Evolutionary conservation across 2,888 invertebrate genomes (phyloP), one percentile per base, ranked within the genome.

Genomic region (Ormia ochracea): DNA sequence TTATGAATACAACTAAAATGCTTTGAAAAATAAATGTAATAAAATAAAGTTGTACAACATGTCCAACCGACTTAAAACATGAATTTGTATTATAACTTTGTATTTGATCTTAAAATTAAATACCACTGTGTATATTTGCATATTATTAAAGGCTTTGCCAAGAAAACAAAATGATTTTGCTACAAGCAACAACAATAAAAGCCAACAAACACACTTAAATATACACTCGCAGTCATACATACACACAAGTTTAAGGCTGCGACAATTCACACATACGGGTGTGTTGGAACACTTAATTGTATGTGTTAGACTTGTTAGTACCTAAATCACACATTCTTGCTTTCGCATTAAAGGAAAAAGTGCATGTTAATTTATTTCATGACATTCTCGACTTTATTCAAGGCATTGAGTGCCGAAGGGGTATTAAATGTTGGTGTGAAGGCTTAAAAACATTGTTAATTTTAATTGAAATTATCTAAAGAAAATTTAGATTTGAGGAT

Each of bases 281-380:
- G 14, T 26, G 23, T 41, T 52, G 12, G 41, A 48, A 45, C 38
- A 31, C 48, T 17, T 43, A 36, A 23, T 21, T 36, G 10, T 14
- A 14, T 4, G 5, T n/a, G 1, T 56, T 48, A 66, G 41, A 66
- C 50, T 59, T 50, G n/a, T 36, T n/a, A 10, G n/a, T 41, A 5
- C 3, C n/a, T 17, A 17, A n/a, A 3, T 31, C 26, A 54, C 28
- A 28, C 21, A 5, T 43, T 43, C 12, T 45, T 38, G 4, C 12
- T 7, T 26, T 54, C n/a, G 14, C 9, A 54, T 54, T 21, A 68
- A 58, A 36, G 14, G 14, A 38, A 23, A 58, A 14, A 26, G 14
- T 54, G 19, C 3, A 54, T 65, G 73, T 73, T 73, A 74, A 74
- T 74, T 74, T 74, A 65, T 74, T 58, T 65, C 21, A 74, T 65